A percentile compares a stretch with the other conserved stretches of the same genome.
phyloP scores from a whole-genome alignment of 1,140 invertebrate genomes.

The Dufourea novaeangliae region DNA sequence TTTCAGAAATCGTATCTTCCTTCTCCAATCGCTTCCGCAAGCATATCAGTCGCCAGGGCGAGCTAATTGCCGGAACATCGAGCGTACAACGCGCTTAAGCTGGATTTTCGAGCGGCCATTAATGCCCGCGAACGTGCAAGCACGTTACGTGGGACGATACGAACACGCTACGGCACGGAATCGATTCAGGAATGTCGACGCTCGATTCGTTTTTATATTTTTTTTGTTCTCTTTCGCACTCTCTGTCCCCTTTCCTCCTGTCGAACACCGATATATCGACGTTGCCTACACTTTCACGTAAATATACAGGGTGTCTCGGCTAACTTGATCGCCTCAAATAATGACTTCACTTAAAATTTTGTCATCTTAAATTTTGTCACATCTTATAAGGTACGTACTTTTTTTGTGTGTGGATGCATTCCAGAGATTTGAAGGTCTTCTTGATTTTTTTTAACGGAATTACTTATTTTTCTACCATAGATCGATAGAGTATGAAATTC shows the following conservation, averaged over 20 bases:
- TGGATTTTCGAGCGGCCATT: conserved; percentile 44
- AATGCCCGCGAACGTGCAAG: conserved; percentile 40
- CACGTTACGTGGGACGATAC: conserved; percentile 44
- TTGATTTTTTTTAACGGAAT: too few species aligned
- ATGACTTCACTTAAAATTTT: too few species aligned
- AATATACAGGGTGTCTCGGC: too few species aligned
- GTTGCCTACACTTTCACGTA: conserved; percentile 42
- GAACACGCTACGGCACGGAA: conserved; percentile 38
- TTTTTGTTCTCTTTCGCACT: background rate
- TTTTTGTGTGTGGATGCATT: too few species aligned
- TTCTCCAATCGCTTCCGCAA: background rate
- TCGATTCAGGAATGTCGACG: conserved; percentile 62
- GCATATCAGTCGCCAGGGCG: background rate
- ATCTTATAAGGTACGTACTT: too few species aligned
- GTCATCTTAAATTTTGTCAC: too few species aligned
- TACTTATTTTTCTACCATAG: too few species aligned
- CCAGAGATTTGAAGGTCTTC: too few species aligned
- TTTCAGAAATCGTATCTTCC: background rate
- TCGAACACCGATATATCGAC: conserved; percentile 28
- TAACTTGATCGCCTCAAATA: too few species aligned
- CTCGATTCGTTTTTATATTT: conserved; percentile 46
- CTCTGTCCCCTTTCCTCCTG: background rate
- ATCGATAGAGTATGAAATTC: too few species aligned
- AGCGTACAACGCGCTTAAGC: conserved; percentile 29
- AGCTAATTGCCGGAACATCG: conserved; percentile 33